phyloP scores from a whole-genome alignment of 1,140 invertebrate genomes.

The Drosophila hydei region DNA sequence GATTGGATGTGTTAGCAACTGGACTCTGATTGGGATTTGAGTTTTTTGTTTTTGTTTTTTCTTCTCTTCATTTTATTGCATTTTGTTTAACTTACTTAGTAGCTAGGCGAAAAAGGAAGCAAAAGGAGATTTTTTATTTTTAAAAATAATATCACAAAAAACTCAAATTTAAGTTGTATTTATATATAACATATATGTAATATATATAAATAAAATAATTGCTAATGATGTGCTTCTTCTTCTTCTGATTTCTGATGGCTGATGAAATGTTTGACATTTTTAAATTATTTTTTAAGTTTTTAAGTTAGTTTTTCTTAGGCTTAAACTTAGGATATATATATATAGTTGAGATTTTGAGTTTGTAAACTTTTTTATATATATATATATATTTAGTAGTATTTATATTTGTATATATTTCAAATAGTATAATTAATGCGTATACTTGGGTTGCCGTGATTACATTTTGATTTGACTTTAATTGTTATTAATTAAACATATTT shows the following conservation, averaged over 20 bases:
- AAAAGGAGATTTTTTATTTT: slow-evolving; percentile 42
- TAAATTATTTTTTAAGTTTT: slow-evolving; percentile 10
- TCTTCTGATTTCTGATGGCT: slow-evolving; percentile 11
- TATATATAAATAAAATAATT: slow-evolving; percentile 28
- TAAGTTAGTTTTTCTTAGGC: slow-evolving; percentile 46
- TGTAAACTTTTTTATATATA: slow-evolving; percentile 45
- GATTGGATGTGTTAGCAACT: too few species aligned
- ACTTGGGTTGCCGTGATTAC: slow-evolving; percentile 72
- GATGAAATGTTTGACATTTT: slow-evolving; percentile 73
- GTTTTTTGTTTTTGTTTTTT: slow-evolving; percentile 9
- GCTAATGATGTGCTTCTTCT: slow-evolving; percentile 19
- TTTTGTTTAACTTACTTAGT: slow-evolving; percentile 31
- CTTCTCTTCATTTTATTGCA: slow-evolving; percentile 11
- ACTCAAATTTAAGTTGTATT: slow-evolving; percentile 79
- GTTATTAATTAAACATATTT: slow-evolving; percentile 33
- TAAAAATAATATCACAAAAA: slow-evolving; percentile 80
- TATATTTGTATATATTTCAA: slow-evolving; percentile 41
- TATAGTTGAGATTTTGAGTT: slow-evolving; percentile 51
- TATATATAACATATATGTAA: slow-evolving; percentile 42
- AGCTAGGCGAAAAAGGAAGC: slow-evolving; percentile 61
- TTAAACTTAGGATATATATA: slow-evolving; percentile 64
- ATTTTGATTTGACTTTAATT: slow-evolving; percentile 65
- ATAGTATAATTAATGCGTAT: slow-evolving; percentile 65
- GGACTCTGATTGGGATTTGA: slow-evolving; percentile 6
- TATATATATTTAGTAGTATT: slow-evolving; percentile 27